phyloP scores from a whole-genome alignment of 2,113 vertebrate genomes.

The Columba livia region DNA sequence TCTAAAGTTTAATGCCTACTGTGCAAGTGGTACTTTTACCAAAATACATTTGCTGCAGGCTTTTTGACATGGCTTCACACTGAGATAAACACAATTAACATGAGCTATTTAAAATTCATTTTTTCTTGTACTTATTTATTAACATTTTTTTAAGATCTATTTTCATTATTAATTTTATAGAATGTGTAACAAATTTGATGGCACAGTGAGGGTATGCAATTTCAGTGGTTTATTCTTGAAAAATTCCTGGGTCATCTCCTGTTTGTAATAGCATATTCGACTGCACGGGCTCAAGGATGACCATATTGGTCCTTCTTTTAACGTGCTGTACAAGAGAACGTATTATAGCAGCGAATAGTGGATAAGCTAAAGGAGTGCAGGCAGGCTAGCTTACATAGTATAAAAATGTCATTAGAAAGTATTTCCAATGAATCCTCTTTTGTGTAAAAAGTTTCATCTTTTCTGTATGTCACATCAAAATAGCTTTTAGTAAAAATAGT shows the following conservation, averaged over 20 bases:
- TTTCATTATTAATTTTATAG: slow-evolving; percentile 43
- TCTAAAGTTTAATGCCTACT: slow-evolving; percentile 63
- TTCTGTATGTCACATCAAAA: slow-evolving; percentile 12
- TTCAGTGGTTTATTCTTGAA: not conserved
- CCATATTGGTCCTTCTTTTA: not conserved
- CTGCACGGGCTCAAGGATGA: not conserved
- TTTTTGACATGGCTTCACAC: slow-evolving; percentile 73
- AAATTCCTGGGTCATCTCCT: not conserved
- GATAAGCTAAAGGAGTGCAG: not conserved
- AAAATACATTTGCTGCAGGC: slow-evolving; percentile 71
- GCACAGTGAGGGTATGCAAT: not conserved
- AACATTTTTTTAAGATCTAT: slow-evolving; percentile 53
- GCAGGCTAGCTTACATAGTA: not conserved
- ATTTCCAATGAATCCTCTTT: slow-evolving; percentile 29
- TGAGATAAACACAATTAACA: slow-evolving; percentile 78
- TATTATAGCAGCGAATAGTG: not conserved
- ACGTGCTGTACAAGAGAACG: not conserved
- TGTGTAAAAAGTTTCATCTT: not conserved
- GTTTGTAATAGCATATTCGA: not conserved
- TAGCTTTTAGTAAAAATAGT: slow-evolving; percentile 14
- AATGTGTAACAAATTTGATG: not conserved
- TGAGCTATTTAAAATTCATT: slow-evolving; percentile 62
- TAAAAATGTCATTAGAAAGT: slow-evolving; percentile 43
- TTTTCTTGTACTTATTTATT: slow-evolving; percentile 69
- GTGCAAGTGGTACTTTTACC: slow-evolving; percentile 65